These are phyloP conservation scores for Telmatherina bonti DNA, from an alignment of 2,797 vertebrate genomes.

Conservation along the genomic window DNA sequence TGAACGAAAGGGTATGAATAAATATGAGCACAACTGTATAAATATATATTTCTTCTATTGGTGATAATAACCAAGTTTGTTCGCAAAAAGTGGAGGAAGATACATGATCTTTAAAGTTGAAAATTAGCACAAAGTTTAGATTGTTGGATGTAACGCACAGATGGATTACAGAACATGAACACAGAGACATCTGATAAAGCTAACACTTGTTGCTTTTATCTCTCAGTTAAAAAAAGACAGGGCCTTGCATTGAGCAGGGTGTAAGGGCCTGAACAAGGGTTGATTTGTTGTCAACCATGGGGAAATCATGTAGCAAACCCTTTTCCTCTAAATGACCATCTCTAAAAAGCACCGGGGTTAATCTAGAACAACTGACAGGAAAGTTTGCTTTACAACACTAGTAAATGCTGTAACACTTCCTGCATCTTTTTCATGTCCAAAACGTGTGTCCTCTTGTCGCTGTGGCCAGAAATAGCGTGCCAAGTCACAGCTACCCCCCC, in stretches of 20 bases:
- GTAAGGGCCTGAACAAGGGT: no score
- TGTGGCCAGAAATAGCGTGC: conserved; percentile 68
- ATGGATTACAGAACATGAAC: no score
- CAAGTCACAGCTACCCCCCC: conserved; percentile 42
- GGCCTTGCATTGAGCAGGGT: not conserved
- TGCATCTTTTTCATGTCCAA: conserved; percentile 25
- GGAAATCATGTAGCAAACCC: not conserved
- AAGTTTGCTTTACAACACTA: conserved; percentile 10
- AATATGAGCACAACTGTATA: not conserved
- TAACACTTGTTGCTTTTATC: not conserved
- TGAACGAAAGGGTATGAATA: no score
- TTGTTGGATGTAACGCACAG: not conserved
- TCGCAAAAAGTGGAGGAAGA: not conserved
- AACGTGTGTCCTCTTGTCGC: conserved; percentile 54
- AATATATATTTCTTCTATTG: no score
- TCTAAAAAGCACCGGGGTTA: not conserved
- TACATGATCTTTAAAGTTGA: no score
- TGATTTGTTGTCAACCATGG: not conserved
- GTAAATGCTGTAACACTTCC: conserved; percentile 27
- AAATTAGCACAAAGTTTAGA: no score
- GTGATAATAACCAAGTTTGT: not conserved
- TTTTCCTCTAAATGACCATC: not conserved
- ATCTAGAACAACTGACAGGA: conserved; percentile 7
- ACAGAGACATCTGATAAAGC: not conserved
- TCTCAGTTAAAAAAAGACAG: not conserved